phyloP scores from a whole-genome alignment of 2,113 vertebrate genomes.

The Erythrocercus mccallii region DNA sequence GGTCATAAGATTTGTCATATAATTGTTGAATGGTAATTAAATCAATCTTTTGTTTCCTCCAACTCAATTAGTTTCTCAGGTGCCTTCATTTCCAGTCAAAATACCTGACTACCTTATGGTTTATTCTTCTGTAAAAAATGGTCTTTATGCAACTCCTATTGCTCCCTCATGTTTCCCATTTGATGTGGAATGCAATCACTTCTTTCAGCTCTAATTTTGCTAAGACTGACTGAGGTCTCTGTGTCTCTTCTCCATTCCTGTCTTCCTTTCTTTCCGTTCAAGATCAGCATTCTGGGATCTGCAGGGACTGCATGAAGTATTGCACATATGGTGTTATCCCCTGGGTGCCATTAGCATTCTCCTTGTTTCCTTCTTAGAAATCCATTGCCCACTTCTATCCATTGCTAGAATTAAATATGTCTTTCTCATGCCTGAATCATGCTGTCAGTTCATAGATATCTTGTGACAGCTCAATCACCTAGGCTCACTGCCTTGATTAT shows the following conservation, averaged over 20 bases:
- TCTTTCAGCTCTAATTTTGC: background rate
- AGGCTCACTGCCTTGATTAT: background rate
- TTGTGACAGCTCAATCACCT: background rate
- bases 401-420: background rate
- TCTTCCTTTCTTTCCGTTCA: background rate
- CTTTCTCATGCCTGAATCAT: background rate
- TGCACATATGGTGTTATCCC: background rate
- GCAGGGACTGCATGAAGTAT: background rate
- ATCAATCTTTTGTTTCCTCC: background rate
- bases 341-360: background rate
- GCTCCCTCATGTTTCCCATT: background rate
- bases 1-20: background rate
- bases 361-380: background rate
- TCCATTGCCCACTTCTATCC: background rate
- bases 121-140: background rate
- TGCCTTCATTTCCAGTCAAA: background rate
- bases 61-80: background rate
- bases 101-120: background rate
- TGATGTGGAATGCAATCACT: background rate
- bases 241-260: background rate
- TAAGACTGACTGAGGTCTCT: background rate
- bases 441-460: background rate
- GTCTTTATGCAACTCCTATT: background rate
- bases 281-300: background rate
- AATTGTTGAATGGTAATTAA: background rate